Conservation (phyloP, 37 sponge, comb jelly and placozoan genomes). For the Geodia barretti region DNA sequence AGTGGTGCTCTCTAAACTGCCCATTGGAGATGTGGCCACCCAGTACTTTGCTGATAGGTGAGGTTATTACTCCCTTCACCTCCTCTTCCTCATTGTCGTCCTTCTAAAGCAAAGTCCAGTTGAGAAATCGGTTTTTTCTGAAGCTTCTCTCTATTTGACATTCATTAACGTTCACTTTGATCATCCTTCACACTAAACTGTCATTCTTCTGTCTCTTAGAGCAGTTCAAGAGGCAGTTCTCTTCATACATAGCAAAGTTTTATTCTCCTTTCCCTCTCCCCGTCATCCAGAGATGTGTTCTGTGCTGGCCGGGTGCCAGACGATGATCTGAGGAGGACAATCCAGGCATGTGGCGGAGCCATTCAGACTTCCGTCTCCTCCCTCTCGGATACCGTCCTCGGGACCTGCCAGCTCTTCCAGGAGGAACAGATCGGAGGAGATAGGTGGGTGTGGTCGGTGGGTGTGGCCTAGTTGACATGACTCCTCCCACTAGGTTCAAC, state of each 20-base stretch:
- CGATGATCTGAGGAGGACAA: conserved; percentile 93
- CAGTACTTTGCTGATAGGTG: conserved; percentile 99
- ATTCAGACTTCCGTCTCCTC: conserved; percentile 92
- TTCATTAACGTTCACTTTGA: no score
- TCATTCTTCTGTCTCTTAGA: no score
- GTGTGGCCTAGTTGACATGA: background rate
- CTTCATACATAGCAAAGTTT: no score
- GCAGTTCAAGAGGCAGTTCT: no score
- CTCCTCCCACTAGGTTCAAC: conserved; percentile 81
- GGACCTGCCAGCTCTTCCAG: conserved; percentile 90
- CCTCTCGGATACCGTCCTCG: conserved; percentile 72
- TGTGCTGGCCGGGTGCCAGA: conserved; percentile 98
- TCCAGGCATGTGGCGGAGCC: conserved; percentile 98
- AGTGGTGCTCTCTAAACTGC: conserved; percentile 98
- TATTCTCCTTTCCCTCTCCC: background rate
- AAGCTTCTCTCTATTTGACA: no score
- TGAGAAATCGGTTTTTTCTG: no score
- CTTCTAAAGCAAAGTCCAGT: no score
- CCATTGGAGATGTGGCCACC: conserved; percentile 99
- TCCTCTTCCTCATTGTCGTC: background rate
- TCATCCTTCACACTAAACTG: no score
- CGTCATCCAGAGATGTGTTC: conserved; percentile 87
- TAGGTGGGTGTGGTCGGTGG: conserved; percentile 52
- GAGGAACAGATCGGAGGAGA: conserved; percentile 99
- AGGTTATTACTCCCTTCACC: background rate